phyloP scores from a whole-genome alignment of 2,113 vertebrate genomes.

The Himantopus leucocephalus region DNA sequence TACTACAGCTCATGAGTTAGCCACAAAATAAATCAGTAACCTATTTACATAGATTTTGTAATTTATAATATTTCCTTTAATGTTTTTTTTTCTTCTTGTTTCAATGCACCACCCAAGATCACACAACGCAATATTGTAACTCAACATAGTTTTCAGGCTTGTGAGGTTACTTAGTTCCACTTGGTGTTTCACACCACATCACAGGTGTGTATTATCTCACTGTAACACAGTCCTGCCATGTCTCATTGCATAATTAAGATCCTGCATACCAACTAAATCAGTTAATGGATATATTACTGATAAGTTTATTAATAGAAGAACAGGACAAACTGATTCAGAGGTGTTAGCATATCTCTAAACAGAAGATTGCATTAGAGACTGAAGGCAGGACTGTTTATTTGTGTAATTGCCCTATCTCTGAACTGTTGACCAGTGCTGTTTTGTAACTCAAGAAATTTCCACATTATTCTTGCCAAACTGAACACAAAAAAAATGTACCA shows the following conservation, averaged over 20 bases:
- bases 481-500: not conserved
- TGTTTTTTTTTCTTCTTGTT: not conserved
- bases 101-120: not conserved
- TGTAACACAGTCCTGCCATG: not conserved
- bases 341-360: not conserved
- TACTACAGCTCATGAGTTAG: not conserved
- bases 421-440: not conserved
- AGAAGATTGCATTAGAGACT: not conserved
- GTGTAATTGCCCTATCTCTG: not conserved
- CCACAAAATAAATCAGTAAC: not conserved
- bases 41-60: not conserved
- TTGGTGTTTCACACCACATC: not conserved
- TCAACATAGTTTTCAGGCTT: not conserved
- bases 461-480: not conserved
- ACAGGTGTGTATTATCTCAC: not conserved
- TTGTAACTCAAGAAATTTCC: not conserved
- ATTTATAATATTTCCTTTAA: not conserved
- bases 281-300: not conserved
- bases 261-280: not conserved
- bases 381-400: not conserved
- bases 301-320: constrained; percentile 36
- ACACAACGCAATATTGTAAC: not conserved
- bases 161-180: not conserved
- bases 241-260: not conserved
- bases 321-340: not conserved